Conservation (phyloP, 2,113 vertebrate species). For the Aramus guarauna region DNA sequence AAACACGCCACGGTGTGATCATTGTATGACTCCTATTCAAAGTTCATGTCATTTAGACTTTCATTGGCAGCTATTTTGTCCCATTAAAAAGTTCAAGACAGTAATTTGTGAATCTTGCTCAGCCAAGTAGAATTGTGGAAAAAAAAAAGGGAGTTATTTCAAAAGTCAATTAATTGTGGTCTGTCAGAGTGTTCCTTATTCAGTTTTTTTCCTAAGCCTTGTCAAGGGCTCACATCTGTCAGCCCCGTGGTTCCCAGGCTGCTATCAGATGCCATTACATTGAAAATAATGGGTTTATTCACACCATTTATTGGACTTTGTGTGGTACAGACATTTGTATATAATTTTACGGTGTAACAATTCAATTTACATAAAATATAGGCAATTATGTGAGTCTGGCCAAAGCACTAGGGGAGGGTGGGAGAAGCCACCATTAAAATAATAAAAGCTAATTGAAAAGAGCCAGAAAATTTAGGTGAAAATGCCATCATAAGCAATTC, state of each 20-base stretch:
- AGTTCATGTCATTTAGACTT: conserved; percentile 75
- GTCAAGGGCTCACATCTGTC: conserved; percentile 65
- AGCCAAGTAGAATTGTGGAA: conserved; percentile 71
- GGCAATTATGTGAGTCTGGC: conserved; percentile 24
- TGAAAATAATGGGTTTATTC: conserved; percentile 60
- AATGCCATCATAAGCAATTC: not conserved
- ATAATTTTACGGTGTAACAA: conserved; percentile 63
- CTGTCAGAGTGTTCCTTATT: conserved; percentile 19
- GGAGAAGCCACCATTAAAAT: not conserved
- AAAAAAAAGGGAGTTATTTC: conserved; percentile 67
- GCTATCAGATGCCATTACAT: conserved; percentile 12
- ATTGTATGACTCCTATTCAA: conserved; percentile 72
- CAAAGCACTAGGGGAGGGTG: not conserved
- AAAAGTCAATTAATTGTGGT: conserved; percentile 79
- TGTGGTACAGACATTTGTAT: conserved; percentile 67
- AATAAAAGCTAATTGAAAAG: conserved; percentile 7
- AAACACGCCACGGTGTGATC: conserved; percentile 55
- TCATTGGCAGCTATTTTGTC: conserved; percentile 80
- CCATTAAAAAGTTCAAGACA: conserved; percentile 77
- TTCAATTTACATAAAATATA: conserved; percentile 66
- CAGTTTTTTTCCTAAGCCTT: not conserved
- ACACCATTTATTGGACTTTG: conserved; percentile 24
- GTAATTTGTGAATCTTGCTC: conserved; percentile 80
- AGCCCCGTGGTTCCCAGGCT: conserved; percentile 54
- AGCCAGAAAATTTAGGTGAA: conserved; percentile 17